These are phyloP conservation scores for Xenopus tropicalis DNA, from an alignment of 2,113 vertebrate species.

Conservation along the genomic window UCB_Xtro_10.0 CM004450.2:143855501-143856000, in stretches of 20 bases:
- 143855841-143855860: conserved; percentile 16
- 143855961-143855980: no score
- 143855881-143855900: conserved; percentile 10
- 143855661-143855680: background rate
- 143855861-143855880: conserved; percentile 2
- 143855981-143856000: no score
- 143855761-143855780: conserved; percentile 10
- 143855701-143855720: conserved; percentile 11
- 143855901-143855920: conserved; percentile 8
- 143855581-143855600: conserved; percentile 41
- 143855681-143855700: conserved; percentile 18
- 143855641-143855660: background rate
- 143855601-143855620: background rate
- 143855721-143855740: conserved; percentile 22
- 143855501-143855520: conserved; percentile 70
- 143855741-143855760: conserved; percentile 20
- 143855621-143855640: background rate
- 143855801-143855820: background rate
- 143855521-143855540: conserved; percentile 62
- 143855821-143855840: conserved; percentile 22
- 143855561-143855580: conserved; percentile 68
- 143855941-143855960: conserved; percentile 13
- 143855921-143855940: conserved; percentile 16
- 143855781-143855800: conserved; percentile 19
- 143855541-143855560: conserved; percentile 37